Conservation (phyloP, 1,140 invertebrate genomes). For the Lanistes nyassanus region DNA sequence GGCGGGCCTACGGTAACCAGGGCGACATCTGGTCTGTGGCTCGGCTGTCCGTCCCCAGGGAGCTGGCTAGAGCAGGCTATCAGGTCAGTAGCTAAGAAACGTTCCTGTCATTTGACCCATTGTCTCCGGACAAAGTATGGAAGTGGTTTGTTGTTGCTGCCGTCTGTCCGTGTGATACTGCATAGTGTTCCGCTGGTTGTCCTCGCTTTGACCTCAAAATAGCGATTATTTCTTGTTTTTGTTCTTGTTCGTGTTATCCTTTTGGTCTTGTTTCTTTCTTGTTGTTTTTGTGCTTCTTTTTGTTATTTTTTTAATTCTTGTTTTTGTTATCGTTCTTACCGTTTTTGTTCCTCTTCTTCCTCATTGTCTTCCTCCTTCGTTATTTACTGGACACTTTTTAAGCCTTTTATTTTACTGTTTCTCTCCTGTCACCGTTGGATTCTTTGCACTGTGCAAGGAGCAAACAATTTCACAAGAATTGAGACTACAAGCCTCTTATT, state of each 20-base stretch:
- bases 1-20: conserved; percentile 64
- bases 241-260: not conserved
- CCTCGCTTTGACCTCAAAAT: too few species aligned
- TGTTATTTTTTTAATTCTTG: not conserved
- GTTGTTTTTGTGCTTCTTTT: not conserved
- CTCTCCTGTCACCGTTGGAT: too few species aligned
- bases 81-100: conserved; percentile 24
- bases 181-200: not conserved
- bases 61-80: conserved; percentile 56
- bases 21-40: conserved; percentile 62
- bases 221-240: not conserved
- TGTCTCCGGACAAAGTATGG: too few species aligned
- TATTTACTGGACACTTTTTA: not conserved
- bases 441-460: too few species aligned
- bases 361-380: not conserved
- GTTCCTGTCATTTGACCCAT: not conserved
- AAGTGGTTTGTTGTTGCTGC: not conserved
- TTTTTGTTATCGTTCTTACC: not conserved
- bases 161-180: not conserved
- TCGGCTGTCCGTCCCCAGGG: conserved; percentile 51
- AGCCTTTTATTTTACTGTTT: not conserved
- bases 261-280: not conserved
- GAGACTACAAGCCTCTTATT: too few species aligned
- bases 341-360: not conserved
- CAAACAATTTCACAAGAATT: too few species aligned